A percentile compares a stretch with the other conserved stretches of the same genome.
Conservation (phyloP, 2,888 invertebrate genomes). For the Drosophila seclusa region DNA sequence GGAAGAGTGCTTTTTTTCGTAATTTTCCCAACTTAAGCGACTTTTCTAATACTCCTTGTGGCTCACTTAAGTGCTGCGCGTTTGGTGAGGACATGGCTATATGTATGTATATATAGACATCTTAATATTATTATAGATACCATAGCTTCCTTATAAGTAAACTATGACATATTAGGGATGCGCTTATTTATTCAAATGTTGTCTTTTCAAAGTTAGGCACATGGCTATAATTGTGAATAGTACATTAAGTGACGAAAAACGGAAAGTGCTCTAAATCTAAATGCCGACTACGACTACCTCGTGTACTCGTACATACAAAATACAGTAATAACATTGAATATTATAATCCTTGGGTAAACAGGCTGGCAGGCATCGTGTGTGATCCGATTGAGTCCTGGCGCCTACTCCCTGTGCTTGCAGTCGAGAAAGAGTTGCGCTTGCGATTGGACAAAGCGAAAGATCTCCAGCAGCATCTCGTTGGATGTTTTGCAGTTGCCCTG, state of each 20-base stretch:
- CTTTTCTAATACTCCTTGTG: neutral
- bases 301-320: conserved; percentile 62
- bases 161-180: conserved; percentile 36
- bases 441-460: conserved; percentile 83
- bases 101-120: neutral
- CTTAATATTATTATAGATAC: neutral
- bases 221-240: conserved; percentile 8
- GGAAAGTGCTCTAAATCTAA: conserved; percentile 74
- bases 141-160: neutral
- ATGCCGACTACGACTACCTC: conserved; percentile 84
- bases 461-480: conserved; percentile 83
- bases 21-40: neutral
- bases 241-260: conserved; percentile 52
- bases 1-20: neutral
- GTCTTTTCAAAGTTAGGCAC: conserved; percentile 33
- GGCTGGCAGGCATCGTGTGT: conserved; percentile 17
- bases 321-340: conserved; percentile 36
- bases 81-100: neutral
- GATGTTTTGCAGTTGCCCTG: conserved; percentile 81
- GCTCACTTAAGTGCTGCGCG: neutral
- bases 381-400: neutral
- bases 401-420: conserved; percentile 82
- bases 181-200: conserved; percentile 66
- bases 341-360: conserved; percentile 25
- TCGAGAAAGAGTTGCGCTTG: conserved; percentile 82